Percentiles rank a stretch among this genome's conserved stretches.
These are phyloP conservation scores for Aeoliscus strigatus DNA, from an alignment of 2,797 vertebrate species.

Conservation along the genomic window DNA sequence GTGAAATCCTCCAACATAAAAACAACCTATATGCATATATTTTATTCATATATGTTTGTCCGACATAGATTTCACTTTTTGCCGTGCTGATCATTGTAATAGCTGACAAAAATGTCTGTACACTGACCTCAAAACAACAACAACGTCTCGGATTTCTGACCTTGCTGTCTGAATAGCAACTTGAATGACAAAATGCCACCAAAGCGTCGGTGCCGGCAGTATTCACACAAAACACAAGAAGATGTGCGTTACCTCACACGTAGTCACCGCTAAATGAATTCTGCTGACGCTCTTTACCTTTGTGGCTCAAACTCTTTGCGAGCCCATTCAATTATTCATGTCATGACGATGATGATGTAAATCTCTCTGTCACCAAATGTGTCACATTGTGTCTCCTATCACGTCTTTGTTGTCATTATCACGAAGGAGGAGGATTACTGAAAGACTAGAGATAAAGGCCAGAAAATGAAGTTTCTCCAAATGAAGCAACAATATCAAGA, in stretches of 20 bases:
- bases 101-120: too few relatives aligned
- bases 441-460: constrained; percentile 2
- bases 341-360: constrained; percentile 9
- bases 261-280: background rate
- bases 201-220: background rate
- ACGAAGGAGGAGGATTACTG: background rate
- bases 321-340: constrained; percentile 40
- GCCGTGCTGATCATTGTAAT: too few relatives aligned
- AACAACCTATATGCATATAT: too few relatives aligned
- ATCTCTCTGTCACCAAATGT: constrained; percentile 16
- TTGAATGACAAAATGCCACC: background rate
- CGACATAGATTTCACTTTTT: too few relatives aligned
- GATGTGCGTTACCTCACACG: too few relatives aligned
- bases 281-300: constrained; percentile 4
- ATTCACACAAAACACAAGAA: too few relatives aligned
- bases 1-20: too few relatives aligned
- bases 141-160: too few relatives aligned
- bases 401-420: constrained; percentile 11
- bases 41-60: too few relatives aligned
- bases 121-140: constrained; percentile 18
- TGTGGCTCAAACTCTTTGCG: constrained; percentile 12
- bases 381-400: too few relatives aligned
- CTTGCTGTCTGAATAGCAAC: too few relatives aligned
- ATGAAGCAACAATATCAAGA: too few relatives aligned
- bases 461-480: constrained; percentile 2